phyloP scores from a whole-genome alignment of 2,113 vertebrate species.

The Rhabdomys dilectus region DNA sequence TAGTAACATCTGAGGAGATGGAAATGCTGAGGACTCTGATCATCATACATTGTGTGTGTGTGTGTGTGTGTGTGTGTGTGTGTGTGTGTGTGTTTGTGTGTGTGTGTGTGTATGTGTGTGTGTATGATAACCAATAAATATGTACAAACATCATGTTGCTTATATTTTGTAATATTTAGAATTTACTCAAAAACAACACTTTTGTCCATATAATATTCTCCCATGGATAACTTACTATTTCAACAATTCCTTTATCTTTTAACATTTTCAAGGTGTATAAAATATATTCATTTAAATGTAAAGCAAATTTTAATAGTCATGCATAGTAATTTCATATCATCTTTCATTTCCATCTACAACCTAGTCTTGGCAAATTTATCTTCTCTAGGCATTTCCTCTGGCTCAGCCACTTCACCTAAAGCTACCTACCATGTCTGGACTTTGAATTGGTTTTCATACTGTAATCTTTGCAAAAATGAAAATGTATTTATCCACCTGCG shows the following conservation, averaged over 20 bases:
- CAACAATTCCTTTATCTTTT: slow-evolving; percentile 52
- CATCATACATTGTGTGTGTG: not conserved
- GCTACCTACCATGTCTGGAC: not conserved
- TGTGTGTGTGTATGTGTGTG: not conserved
- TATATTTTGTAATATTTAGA: not conserved
- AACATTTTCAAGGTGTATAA: slow-evolving; percentile 59
- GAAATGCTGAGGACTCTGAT: not conserved
- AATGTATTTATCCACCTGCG: not conserved
- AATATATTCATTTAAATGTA: not conserved
- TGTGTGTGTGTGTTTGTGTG: not conserved
- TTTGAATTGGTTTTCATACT: not conserved
- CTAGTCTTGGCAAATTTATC: not conserved
- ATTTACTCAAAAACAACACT: slow-evolving; percentile 14
- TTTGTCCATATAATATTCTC: not conserved
- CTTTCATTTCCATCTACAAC: not conserved
- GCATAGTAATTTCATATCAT: slow-evolving; percentile 5
- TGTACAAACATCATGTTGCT: not conserved
- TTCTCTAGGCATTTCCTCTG: not conserved
- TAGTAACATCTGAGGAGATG: not conserved
- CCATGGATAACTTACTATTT: not conserved
- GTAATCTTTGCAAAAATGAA: slow-evolving; percentile 20
- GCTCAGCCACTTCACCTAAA: not conserved
- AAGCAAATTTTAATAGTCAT: slow-evolving; percentile 1
- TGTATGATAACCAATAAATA: not conserved
- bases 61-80: not conserved